Percentiles rank a stretch among this genome's conserved stretches.
phyloP scores from a whole-genome alignment of 2,888 invertebrate species.

The Aspidiotus rigidus region DNA sequence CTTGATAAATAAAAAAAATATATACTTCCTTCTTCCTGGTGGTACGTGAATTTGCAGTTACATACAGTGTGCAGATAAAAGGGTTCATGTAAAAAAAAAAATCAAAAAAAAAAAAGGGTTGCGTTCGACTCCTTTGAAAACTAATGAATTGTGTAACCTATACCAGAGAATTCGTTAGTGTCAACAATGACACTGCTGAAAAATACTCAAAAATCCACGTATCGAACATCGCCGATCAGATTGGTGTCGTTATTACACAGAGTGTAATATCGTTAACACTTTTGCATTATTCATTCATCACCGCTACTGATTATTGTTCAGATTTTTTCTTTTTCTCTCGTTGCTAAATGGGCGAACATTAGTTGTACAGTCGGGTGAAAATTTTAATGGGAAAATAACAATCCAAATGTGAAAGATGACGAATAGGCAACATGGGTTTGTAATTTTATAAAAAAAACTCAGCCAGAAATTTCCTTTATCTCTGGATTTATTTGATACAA shows the following conservation, averaged over 20 bases:
- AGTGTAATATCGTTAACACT: conserved; percentile 30
- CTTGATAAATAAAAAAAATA: conserved; percentile 25
- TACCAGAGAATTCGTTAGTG: conserved; percentile 20
- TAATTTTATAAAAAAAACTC: too few relatives aligned
- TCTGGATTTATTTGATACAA: too few relatives aligned
- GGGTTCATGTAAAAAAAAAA: background rate
- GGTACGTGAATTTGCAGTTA: background rate
- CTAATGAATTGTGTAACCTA: conserved; percentile 33
- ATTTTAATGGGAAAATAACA: too few relatives aligned
- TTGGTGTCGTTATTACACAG: too few relatives aligned
- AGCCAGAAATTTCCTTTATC: too few relatives aligned
- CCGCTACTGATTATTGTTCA: background rate
- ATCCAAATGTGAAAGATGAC: too few relatives aligned
- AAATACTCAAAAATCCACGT: conserved; percentile 17
- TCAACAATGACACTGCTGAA: conserved; percentile 30
- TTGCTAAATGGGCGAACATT: too few relatives aligned
- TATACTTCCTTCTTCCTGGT: conserved; percentile 15
- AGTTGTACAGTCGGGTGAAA: too few relatives aligned
- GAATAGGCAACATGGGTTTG: too few relatives aligned
- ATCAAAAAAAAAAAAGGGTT: conserved; percentile 19
- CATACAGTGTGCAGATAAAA: too few relatives aligned
- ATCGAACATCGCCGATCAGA: conserved; percentile 5
- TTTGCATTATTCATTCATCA: conserved; percentile 29
- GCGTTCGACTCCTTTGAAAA: conserved; percentile 16
- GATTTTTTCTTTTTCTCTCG: too few relatives aligned